phyloP scores from a whole-genome alignment of 2,797 vertebrate genomes.

The Sorex maritimensis region DNA sequence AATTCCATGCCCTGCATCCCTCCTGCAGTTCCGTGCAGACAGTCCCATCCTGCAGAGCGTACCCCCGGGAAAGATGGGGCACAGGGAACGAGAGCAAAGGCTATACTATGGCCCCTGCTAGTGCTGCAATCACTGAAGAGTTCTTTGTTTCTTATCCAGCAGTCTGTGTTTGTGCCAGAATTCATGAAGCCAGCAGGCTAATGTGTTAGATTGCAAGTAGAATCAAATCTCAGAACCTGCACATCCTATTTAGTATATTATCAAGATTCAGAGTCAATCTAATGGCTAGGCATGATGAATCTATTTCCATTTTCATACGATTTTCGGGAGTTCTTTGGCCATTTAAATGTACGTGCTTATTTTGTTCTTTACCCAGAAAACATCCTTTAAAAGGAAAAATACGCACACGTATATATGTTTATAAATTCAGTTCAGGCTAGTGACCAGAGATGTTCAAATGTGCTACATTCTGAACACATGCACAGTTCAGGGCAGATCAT shows the following conservation, averaged over 20 bases:
- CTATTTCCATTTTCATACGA: slow-evolving; percentile 1
- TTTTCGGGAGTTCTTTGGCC: slow-evolving; percentile 23
- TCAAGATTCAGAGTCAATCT: slow-evolving; percentile 13
- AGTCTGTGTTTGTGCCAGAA: background rate
- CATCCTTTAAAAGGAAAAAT: slow-evolving; percentile 43
- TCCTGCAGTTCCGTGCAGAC: background rate
- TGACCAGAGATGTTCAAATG: slow-evolving; percentile 52
- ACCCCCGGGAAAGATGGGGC: background rate
- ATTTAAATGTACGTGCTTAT: background rate
- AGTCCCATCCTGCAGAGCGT: background rate
- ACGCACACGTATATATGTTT: background rate
- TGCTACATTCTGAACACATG: slow-evolving; percentile 11
- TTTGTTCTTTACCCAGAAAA: slow-evolving; percentile 53
- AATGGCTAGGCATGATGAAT: background rate
- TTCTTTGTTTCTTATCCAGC: slow-evolving; percentile 36
- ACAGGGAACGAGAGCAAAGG: background rate
- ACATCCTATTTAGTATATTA: background rate
- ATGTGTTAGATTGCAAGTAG: background rate
- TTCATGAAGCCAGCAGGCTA: background rate
- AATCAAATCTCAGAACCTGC: slow-evolving; percentile 14
- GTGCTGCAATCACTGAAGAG: background rate
- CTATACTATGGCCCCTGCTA: background rate
- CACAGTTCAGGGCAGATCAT: background rate
- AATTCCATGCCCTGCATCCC: background rate
- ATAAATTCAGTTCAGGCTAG: slow-evolving; percentile 50